A percentile compares a stretch with the other conserved stretches of the same genome.
These are phyloP conservation scores for Dasyurus viverrinus DNA, from an alignment of 2,113 vertebrate genomes.

Conservation along the genomic window DNA sequence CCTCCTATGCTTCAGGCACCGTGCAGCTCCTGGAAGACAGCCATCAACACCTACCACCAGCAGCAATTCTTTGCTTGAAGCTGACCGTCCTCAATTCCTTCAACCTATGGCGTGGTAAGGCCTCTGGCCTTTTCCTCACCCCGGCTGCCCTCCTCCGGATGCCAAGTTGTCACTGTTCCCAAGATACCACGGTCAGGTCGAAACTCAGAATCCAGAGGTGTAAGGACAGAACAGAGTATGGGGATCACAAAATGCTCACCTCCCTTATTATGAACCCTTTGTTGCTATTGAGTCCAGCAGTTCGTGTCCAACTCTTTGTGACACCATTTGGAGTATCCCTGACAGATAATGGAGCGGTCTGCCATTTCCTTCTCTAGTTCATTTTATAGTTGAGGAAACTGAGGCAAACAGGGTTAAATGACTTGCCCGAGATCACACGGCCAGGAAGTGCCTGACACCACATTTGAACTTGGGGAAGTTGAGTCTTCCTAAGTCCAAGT, in stretches of 20 bases:
- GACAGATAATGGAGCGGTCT: not conserved
- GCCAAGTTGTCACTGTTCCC: not conserved
- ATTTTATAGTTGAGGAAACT: not conserved
- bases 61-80: not conserved
- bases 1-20: not conserved
- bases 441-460: not conserved
- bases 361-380: not conserved
- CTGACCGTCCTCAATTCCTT: not conserved
- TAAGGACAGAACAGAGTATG: not conserved
- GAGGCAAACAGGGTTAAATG: not conserved
- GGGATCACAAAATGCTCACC: not conserved
- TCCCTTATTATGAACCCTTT: not conserved
- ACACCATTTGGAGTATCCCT: not conserved
- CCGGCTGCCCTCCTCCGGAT: not conserved
- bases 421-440: not conserved
- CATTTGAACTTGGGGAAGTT: not conserved
- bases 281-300: not conserved
- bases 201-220: not conserved
- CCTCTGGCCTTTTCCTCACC: not conserved
- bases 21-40: not conserved
- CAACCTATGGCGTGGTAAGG: not conserved
- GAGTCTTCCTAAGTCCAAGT: not conserved
- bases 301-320: not conserved
- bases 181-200: not conserved
- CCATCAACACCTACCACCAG: not conserved